A percentile compares a stretch with the other conserved stretches of the same genome.
These are phyloP conservation scores for Ahaetulla prasina DNA, from an alignment of 2,113 vertebrate species.

Conservation along the genomic window DNA sequence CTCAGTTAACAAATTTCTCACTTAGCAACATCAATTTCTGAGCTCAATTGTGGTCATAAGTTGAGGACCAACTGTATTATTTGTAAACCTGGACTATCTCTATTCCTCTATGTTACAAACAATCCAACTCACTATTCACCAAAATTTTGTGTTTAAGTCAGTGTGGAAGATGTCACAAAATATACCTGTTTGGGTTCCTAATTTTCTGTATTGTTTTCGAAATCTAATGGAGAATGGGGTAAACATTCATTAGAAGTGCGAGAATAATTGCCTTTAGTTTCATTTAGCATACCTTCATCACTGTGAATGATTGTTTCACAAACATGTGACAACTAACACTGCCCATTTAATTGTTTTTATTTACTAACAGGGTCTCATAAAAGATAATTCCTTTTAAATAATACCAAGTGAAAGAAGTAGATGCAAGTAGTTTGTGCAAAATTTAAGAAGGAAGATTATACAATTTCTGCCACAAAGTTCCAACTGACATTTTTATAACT, in stretches of 20 bases:
- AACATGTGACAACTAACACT: not conserved
- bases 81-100: not conserved
- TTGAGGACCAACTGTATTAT: not conserved
- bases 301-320: not conserved
- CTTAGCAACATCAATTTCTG: not conserved
- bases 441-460: not conserved
- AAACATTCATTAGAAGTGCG: not conserved
- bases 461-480: not conserved
- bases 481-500: not conserved
- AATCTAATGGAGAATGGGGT: not conserved
- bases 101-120: not conserved
- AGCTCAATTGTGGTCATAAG: not conserved
- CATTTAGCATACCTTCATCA: not conserved
- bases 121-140: not conserved
- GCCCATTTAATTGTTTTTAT: not conserved
- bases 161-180: not conserved
- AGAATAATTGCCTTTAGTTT: not conserved
- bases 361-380: not conserved
- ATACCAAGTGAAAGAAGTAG: not conserved
- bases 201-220: not conserved
- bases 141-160: not conserved
- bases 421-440: not conserved
- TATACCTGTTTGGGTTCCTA: not conserved
- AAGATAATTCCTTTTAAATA: not conserved
- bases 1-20: not conserved